A percentile compares a stretch with the other conserved stretches of the same genome.
phyloP scores from a whole-genome alignment of 2,888 invertebrate species.

The Dioctria rufipes region DNA sequence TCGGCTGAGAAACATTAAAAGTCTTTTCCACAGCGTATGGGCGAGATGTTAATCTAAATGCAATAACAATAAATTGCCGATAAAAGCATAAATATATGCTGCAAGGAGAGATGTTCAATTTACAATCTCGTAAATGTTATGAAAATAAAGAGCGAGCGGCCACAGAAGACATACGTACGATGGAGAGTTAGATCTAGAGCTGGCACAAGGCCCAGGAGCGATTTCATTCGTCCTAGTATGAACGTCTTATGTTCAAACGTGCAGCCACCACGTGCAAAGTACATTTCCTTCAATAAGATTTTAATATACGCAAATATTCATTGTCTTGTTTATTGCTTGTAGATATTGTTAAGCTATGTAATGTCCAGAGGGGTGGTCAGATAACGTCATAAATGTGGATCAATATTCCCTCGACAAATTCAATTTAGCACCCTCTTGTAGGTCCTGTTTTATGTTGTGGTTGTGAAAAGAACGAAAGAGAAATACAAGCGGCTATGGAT shows the following conservation, averaged over 20 bases:
- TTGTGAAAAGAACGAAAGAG: no score
- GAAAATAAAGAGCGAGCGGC: constrained; percentile 32
- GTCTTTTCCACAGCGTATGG: constrained; percentile 5
- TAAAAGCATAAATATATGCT: constrained; percentile 9
- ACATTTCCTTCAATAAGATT: neutral
- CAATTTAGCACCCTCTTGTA: neutral
- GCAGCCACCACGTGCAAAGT: neutral
- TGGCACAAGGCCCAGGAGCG: constrained; percentile 6
- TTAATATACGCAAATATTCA: constrained; percentile 23
- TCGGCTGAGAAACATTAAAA: constrained; percentile 17
- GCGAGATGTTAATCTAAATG: constrained; percentile 36
- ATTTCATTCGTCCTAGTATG: neutral
- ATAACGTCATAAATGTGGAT: constrained; percentile 32
- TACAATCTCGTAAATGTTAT: constrained; percentile 37
- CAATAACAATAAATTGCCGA: constrained; percentile 43
- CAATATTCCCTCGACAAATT: neutral
- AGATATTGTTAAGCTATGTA: constrained; percentile 13
- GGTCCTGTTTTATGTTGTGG: neutral
- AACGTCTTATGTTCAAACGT: neutral
- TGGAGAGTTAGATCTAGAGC: neutral
- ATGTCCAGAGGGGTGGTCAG: constrained; percentile 2
- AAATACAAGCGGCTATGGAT: no score
- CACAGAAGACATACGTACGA: neutral
- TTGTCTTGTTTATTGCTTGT: constrained; percentile 34
- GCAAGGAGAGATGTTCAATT: constrained; percentile 17